Conservation (phyloP, 1,140 invertebrate genomes). For the Drosophila insularis region DNA sequence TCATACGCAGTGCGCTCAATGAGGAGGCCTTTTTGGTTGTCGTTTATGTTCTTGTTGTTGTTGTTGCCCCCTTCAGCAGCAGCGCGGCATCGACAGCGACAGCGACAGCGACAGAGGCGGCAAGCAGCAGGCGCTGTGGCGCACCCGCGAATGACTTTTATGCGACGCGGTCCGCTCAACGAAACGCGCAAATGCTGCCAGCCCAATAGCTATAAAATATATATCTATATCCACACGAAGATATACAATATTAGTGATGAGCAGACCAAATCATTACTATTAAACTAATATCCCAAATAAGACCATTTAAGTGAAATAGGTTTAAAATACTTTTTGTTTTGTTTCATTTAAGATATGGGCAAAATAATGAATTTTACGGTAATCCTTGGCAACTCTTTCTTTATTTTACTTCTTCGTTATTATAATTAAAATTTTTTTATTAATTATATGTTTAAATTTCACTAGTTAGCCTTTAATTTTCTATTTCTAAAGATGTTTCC, state of each 20-base stretch:
- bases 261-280: constrained; percentile 13
- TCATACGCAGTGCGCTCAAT: constrained; percentile 69
- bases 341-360: too few species aligned
- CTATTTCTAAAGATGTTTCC: too few species aligned
- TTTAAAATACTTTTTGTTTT: too few species aligned
- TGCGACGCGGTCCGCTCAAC: constrained; percentile 45
- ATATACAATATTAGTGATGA: constrained; percentile 58
- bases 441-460: too few species aligned
- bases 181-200: constrained; percentile 45
- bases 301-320: too few species aligned
- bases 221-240: constrained; percentile 69
- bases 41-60: not conserved
- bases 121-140: constrained; percentile 57
- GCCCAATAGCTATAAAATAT: constrained; percentile 60
- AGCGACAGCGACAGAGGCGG: constrained; percentile 30
- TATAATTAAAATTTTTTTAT: too few species aligned
- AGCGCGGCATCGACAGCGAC: constrained; percentile 12
- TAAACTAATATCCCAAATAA: too few species aligned
- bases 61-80: constrained; percentile 7
- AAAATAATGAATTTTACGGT: too few species aligned
- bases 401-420: too few species aligned
- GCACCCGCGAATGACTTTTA: constrained; percentile 77
- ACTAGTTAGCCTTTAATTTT: too few species aligned
- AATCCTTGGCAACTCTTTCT: too few species aligned
- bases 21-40: constrained; percentile 32